phyloP scores from a whole-genome alignment of 1,140 invertebrate species.

The Zaprionus vittiger region DNA sequence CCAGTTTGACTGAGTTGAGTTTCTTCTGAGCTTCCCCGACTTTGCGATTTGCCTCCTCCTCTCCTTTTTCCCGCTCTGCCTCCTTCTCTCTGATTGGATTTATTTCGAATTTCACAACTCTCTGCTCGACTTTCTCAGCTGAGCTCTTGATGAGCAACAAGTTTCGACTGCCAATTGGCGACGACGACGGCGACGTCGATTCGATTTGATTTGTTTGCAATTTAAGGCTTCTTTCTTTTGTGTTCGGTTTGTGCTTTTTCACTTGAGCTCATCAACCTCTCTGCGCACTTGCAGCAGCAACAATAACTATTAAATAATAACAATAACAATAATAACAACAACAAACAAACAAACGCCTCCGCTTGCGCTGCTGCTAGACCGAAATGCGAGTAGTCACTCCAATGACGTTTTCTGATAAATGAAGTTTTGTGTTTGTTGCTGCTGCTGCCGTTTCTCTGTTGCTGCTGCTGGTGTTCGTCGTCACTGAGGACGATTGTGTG shows the following conservation, averaged over 20 bases:
- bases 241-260: slow-evolving; percentile 10
- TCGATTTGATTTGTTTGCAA: slow-evolving; percentile 16
- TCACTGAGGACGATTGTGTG: slow-evolving; percentile 7
- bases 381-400: slow-evolving; percentile 32
- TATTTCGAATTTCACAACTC: slow-evolving; percentile 2
- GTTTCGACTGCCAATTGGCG: slow-evolving; percentile 24
- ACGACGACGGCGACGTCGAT: not conserved
- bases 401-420: slow-evolving; percentile 48
- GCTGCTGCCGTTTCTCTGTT: not conserved
- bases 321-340: slow-evolving; percentile 6
- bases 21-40: not conserved
- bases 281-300: slow-evolving; percentile 11
- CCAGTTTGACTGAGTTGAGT: slow-evolving; percentile 65
- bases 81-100: not conserved
- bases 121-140: slow-evolving; percentile 1
- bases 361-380: slow-evolving; percentile 16
- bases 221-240: slow-evolving; percentile 45
- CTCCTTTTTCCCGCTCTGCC: not conserved
- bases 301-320: slow-evolving; percentile 7
- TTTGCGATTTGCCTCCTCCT: slow-evolving; percentile 23
- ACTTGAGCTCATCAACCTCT: slow-evolving; percentile 8
- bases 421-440: slow-evolving; percentile 29
- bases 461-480: slow-evolving; percentile 17
- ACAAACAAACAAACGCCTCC: slow-evolving; percentile 37
- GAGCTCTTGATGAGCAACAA: slow-evolving; percentile 37